These are phyloP conservation scores for Blomia tropicalis DNA, from an alignment of 2,888 invertebrate species.

Conservation along the genomic window DNA sequence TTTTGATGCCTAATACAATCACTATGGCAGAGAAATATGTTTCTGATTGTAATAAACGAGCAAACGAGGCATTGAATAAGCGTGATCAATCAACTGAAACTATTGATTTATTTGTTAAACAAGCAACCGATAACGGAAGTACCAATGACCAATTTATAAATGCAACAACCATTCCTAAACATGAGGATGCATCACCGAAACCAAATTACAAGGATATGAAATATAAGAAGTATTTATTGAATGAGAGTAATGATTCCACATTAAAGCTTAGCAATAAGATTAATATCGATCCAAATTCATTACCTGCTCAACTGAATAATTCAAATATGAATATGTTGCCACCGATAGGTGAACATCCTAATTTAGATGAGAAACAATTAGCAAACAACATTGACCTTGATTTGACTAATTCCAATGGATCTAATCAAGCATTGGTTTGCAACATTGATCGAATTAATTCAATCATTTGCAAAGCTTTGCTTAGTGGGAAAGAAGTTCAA, in stretches of 20 bases:
- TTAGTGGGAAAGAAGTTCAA: constrained; percentile 31
- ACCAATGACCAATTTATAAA: too few species aligned
- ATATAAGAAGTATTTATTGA: not conserved
- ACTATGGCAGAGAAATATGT: too few species aligned
- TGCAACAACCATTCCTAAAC: too few species aligned
- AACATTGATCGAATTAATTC: constrained; percentile 71
- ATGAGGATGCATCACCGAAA: not conserved
- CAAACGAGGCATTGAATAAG: too few species aligned
- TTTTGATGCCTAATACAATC: too few species aligned
- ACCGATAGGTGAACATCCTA: not conserved
- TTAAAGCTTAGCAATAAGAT: not conserved
- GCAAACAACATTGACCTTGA: not conserved
- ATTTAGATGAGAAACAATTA: not conserved
- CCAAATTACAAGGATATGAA: constrained; percentile 1
- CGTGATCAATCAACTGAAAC: too few species aligned
- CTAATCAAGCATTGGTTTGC: constrained; percentile 50
- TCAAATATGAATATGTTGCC: not conserved
- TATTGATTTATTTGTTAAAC: too few species aligned
- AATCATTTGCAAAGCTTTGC: too few species aligned
- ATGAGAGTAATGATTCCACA: not conserved
- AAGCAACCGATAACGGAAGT: too few species aligned
- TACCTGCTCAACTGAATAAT: too few species aligned
- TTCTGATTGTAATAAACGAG: too few species aligned
- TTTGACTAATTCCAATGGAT: not conserved
- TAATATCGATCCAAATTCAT: not conserved